phyloP scores from a whole-genome alignment of 1,140 invertebrate species.

The Apis laboriosa region DNA sequence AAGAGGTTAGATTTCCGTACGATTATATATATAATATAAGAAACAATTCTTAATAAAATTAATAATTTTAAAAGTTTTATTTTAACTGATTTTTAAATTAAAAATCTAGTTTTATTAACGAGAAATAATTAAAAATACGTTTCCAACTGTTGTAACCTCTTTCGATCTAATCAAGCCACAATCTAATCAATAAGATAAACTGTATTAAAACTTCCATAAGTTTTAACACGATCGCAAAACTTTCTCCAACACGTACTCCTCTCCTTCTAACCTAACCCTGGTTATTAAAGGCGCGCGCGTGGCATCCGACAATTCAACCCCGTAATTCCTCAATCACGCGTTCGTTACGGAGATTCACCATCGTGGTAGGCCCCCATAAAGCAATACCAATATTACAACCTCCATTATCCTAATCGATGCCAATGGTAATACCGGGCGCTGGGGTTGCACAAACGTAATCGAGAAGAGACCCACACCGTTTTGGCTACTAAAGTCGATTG shows the following conservation, averaged over 20 bases:
- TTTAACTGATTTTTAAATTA: too few relatives aligned
- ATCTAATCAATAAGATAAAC: too few relatives aligned
- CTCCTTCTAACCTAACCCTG: too few relatives aligned
- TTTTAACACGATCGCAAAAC: too few relatives aligned
- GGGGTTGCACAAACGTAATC: constrained; percentile 39
- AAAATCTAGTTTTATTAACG: not conserved
- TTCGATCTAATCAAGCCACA: too few relatives aligned
- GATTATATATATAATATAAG: not conserved
- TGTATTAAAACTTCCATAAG: too few relatives aligned
- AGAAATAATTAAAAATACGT: too few relatives aligned
- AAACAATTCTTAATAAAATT: too few relatives aligned
- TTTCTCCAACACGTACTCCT: not conserved
- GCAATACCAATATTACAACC: constrained; percentile 55
- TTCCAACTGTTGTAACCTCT: too few relatives aligned
- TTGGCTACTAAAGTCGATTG: constrained; percentile 30
- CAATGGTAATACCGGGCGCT: constrained; percentile 40
- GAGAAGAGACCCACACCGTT: constrained; percentile 42
- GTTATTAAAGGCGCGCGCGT: not conserved
- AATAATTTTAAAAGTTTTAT: too few relatives aligned
- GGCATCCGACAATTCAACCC: not conserved
- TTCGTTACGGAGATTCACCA: constrained; percentile 41
- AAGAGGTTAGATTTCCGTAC: not conserved
- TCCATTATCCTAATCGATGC: constrained; percentile 66
- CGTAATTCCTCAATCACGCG: constrained; percentile 6
- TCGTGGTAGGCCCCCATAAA: constrained; percentile 44